Conservation (phyloP, 2,797 vertebrate species). For the Syngnathus rostellatus region DNA sequence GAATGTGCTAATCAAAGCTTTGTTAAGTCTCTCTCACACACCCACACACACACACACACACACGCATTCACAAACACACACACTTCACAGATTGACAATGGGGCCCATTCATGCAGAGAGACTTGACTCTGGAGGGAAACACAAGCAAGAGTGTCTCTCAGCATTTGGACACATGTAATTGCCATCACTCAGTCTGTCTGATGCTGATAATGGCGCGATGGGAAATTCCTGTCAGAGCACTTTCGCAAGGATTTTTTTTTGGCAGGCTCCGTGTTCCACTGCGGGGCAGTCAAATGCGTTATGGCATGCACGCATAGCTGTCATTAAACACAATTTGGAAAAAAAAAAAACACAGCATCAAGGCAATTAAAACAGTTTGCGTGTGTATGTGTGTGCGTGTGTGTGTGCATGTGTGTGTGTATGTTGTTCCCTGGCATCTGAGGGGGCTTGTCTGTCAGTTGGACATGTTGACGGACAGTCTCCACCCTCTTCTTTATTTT, state of each 20-base stretch:
- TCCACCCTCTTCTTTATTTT: slow-evolving; percentile 1
- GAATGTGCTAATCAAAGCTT: slow-evolving; percentile 70
- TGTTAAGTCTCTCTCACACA: slow-evolving; percentile 58
- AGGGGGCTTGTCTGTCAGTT: slow-evolving; percentile 13
- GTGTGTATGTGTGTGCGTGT: not conserved
- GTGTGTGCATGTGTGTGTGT: not conserved
- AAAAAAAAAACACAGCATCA: slow-evolving; percentile 24
- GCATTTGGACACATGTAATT: slow-evolving; percentile 77
- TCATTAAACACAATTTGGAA: slow-evolving; percentile 67
- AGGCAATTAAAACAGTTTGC: slow-evolving; percentile 54
- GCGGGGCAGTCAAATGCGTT: slow-evolving; percentile 67
- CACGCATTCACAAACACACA: slow-evolving; percentile 48
- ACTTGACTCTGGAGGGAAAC: slow-evolving; percentile 44
- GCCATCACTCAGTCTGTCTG: slow-evolving; percentile 79
- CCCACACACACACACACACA: slow-evolving; percentile 42
- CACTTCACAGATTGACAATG: slow-evolving; percentile 64
- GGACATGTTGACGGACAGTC: slow-evolving; percentile 37
- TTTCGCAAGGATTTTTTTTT: slow-evolving; percentile 68
- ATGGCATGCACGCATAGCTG: slow-evolving; percentile 69
- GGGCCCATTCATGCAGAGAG: slow-evolving; percentile 62
- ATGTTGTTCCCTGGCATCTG: not conserved
- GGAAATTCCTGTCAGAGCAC: slow-evolving; percentile 79
- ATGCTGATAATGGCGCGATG: slow-evolving; percentile 79
- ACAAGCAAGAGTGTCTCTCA: slow-evolving; percentile 66
- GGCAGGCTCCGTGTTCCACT: slow-evolving; percentile 65